phyloP scores from a whole-genome alignment of 2,113 vertebrate genomes.

The Budorcas taxicolor region DNA sequence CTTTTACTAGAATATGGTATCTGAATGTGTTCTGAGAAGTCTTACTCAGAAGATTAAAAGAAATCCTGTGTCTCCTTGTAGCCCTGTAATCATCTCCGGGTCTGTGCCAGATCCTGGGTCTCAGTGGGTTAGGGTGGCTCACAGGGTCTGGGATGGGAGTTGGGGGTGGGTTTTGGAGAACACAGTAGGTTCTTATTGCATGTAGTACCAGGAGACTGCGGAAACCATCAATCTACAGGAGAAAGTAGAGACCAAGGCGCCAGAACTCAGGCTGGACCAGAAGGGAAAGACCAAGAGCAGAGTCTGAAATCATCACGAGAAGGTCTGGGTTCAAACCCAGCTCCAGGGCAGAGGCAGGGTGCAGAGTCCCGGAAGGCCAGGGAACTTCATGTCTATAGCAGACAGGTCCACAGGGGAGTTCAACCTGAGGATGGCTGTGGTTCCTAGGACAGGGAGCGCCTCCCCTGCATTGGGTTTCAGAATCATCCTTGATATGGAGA shows the following conservation, averaged over 20 bases:
- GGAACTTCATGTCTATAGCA: neutral
- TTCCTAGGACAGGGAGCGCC: neutral
- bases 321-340: neutral
- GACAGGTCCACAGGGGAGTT: neutral
- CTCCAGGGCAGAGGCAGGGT: neutral
- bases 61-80: neutral
- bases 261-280: neutral
- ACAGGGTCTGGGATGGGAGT: neutral
- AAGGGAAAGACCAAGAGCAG: neutral
- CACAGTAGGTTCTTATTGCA: neutral
- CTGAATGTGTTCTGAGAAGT: neutral
- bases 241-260: neutral
- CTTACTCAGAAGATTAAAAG: neutral
- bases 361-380: neutral
- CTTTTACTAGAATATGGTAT: neutral
- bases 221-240: neutral
- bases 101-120: neutral
- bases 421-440: neutral
- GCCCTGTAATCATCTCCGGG: neutral
- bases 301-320: neutral
- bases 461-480: neutral
- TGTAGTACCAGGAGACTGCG: neutral
- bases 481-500: neutral
- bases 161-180: neutral
- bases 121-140: neutral